phyloP scores from a whole-genome alignment of 2,797 vertebrate genomes.

The Myripristis jacobus region DNA sequence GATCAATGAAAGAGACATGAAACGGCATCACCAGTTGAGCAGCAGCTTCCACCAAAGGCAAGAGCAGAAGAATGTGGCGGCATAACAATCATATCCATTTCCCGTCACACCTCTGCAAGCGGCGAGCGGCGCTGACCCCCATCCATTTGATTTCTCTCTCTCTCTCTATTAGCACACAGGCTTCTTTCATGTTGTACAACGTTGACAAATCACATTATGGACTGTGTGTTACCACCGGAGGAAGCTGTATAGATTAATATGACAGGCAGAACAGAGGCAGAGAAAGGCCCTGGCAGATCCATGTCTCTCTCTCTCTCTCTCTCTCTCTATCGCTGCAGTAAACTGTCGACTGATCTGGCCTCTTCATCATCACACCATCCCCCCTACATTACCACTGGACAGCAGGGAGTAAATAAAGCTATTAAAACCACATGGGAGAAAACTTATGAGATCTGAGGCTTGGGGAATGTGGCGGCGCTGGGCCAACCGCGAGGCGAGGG shows the following conservation, averaged over 20 bases:
- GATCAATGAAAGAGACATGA: slow-evolving; percentile 11
- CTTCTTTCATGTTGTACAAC: slow-evolving; percentile 63
- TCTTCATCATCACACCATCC: slow-evolving; percentile 44
- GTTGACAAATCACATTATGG: slow-evolving; percentile 76
- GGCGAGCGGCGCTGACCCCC: slow-evolving; percentile 41
- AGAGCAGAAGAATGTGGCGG: slow-evolving; percentile 7
- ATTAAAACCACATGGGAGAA: slow-evolving; percentile 46
- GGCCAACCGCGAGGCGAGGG: neutral
- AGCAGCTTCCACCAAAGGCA: slow-evolving; percentile 4
- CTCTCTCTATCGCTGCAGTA: slow-evolving; percentile 44
- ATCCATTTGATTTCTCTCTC: slow-evolving; percentile 62
- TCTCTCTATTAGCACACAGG: slow-evolving; percentile 49
- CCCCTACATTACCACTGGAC: slow-evolving; percentile 39
- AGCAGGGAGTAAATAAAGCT: slow-evolving; percentile 64
- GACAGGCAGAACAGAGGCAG: slow-evolving; percentile 63
- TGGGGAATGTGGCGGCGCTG: slow-evolving; percentile 6
- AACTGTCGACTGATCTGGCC: slow-evolving; percentile 45
- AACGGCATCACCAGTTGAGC: slow-evolving; percentile 28
- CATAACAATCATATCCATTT: slow-evolving; percentile 59
- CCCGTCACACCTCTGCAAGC: slow-evolving; percentile 41
- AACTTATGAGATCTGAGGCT: slow-evolving; percentile 23
- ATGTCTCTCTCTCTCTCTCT: slow-evolving; percentile 24
- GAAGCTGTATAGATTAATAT: slow-evolving; percentile 62
- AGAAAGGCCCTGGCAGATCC: slow-evolving; percentile 49
- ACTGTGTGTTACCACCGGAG: slow-evolving; percentile 43